Base-by-base conservation (phyloP, 2,888 invertebrate genomes). In the Philonicus albiceps region DNA sequence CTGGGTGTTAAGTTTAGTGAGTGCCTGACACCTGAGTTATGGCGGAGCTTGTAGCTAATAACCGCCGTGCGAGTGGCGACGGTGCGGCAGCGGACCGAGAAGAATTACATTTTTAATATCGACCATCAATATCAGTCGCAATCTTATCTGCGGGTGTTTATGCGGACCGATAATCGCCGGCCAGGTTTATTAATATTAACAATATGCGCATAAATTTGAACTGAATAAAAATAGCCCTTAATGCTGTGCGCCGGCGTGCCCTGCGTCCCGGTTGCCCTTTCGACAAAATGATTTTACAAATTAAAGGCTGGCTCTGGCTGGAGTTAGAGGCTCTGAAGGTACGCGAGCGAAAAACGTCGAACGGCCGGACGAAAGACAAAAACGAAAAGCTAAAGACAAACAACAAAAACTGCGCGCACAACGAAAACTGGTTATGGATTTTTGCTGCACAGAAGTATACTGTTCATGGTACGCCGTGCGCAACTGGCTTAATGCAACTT, bases 401-500 rank as follows among this genome's bases (percentile, higher is more conserved):
- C 49, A 80, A 80, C 16, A 80, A 80, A 80, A 80, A 80, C 11
- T 30, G 13, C 43, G 34, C 27, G 40, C 37, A 73, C 19, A 84
- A 27, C 27, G 84, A 49, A 73, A 84, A 84, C 84, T 73, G 84
- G 84, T 84, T 84, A 84, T 84, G 84, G 84, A 84, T 73, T 84
- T 84, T 84, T 84, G 34, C 84, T 73, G 84, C 84, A 84, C 43
- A 84, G 73, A 72, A 84, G 84, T 84, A 40, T 73, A 84, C 84
- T 84, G 84, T 84, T 84, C 84, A 84, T 73, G 84, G 84, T 84
- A 73, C 84, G 73, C 43, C 73, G 84, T 84, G 84, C 84, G 84
- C 84, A 84, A 84, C 84, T 84, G 84, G 84, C 84, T 84, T 84
- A 84, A 84, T 84, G 84, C 84, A 84, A 84, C 84, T 84, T 73